Evolutionary conservation across 2,797 vertebrate genomes (phyloP), one percentile per base, ranked within the genome.

Genomic region (Toxotes lorentzi): DNA sequence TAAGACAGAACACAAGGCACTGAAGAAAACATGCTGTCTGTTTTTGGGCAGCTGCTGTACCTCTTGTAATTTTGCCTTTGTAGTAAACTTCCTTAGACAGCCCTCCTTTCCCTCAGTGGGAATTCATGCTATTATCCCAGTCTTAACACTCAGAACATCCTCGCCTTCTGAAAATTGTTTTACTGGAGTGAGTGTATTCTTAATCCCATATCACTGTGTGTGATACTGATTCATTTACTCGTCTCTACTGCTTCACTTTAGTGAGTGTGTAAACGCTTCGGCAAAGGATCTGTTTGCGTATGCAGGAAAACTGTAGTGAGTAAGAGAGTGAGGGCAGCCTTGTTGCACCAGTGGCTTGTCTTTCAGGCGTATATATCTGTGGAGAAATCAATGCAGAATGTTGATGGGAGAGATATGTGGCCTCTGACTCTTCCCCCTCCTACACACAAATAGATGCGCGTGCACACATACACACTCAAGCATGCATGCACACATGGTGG

Each of bases 301-400:
- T 85, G 86, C 82, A 76, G 51, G 69, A 61, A 62, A 70, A 68
- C 81, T 74, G 50, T 68, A 60, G 86, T 91, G 92, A 89, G 91
- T 90, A 88, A 89, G 78, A 85, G 79, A 81, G 88, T 78, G 86
- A 83, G 86, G 89, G 85, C 90, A 88, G 86, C 79, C 87, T 72
- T 54, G 70, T 82, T 88, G 85, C 89, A 89, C 88, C 86, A 85
- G 75, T 83, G 84, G 70, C 83, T 86, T 76, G 79, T 90, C 82
- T 88, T 78, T 89, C 83, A 88, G 90, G 84, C 85, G 17, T 81
- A 43, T 81, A 43, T 85, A 90, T 92, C 91, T 90, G 88, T 86
- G 70, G 70, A 91, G 80, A 93, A 93, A 94, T 94, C 92, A 79
- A 91, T 94, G 92, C 87, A 70, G 87, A 92, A 91, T 90, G 90